A percentile compares a stretch with the other conserved stretches of the same genome.
These are phyloP conservation scores for Sarotherodon lohbergeri DNA, from an alignment of 2,113 vertebrate species.

Conservation along the genomic window DNA sequence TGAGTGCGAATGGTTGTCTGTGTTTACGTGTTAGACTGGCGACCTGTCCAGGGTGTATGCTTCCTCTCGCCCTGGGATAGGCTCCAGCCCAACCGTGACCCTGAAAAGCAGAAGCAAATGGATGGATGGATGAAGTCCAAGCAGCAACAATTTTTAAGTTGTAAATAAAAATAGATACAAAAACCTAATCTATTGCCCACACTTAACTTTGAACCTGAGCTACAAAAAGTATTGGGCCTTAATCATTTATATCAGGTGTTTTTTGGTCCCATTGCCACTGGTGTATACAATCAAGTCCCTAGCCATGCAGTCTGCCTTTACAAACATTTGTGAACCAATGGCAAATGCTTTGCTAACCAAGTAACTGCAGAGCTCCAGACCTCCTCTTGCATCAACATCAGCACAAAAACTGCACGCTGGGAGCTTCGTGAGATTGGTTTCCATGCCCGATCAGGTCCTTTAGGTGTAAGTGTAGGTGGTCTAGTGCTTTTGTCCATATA, in stretches of 20 bases:
- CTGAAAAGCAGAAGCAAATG: background rate
- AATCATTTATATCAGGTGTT: background rate
- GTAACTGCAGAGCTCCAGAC: background rate
- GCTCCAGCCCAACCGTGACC: background rate
- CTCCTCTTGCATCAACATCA: background rate
- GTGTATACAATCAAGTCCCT: background rate
- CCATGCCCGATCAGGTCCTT: background rate
- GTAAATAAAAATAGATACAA: background rate
- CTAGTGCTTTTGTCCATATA: background rate
- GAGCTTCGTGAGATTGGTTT: background rate
- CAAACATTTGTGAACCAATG: background rate
- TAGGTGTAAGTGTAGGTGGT: background rate
- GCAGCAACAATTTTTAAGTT: background rate
- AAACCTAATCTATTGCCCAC: background rate
- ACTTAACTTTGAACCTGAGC: background rate
- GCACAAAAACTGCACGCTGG: background rate
- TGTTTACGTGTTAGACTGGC: background rate
- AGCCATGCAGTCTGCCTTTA: background rate
- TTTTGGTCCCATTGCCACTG: background rate
- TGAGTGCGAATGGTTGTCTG: background rate
- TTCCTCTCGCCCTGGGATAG: background rate
- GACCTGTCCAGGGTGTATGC: background rate
- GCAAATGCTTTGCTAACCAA: background rate
- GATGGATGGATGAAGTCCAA: background rate
- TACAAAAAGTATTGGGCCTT: background rate